phyloP scores from a whole-genome alignment of 2,113 vertebrate species.

The Menidia beryllina region DNA sequence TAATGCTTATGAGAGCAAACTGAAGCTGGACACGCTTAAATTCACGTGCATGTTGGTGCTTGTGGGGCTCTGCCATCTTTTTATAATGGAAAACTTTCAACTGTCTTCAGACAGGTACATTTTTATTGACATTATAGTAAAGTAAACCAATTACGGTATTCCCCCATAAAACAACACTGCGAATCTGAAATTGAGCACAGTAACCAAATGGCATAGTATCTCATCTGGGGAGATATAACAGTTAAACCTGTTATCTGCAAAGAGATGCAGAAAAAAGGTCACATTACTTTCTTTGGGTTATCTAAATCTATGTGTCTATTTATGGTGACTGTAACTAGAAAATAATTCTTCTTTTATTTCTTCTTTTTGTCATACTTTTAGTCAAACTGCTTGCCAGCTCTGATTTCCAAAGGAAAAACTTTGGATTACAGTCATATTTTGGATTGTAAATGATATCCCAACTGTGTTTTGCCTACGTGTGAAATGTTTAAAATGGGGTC shows the following conservation, averaged over 20 bases:
- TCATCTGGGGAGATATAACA: background rate
- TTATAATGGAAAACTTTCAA: background rate
- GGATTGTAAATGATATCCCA: conserved; percentile 8
- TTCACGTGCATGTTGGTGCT: background rate
- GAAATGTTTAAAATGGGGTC: conserved; percentile 6
- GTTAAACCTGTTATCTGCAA: background rate
- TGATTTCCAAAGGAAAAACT: conserved; percentile 8
- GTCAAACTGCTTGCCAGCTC: background rate
- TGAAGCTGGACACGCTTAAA: no score
- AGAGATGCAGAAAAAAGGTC: background rate
- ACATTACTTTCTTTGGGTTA: background rate
- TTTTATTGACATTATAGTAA: no score
- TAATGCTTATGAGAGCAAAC: no score
- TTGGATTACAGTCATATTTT: background rate
- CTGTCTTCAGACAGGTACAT: no score
- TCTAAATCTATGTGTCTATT: conserved; percentile 3
- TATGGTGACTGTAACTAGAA: background rate
- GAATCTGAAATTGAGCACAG: no score
- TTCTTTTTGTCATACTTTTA: background rate
- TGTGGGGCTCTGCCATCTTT: background rate
- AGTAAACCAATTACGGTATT: no score
- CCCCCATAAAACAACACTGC: no score
- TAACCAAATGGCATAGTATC: background rate
- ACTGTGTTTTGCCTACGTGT: conserved; percentile 5
- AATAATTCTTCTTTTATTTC: background rate